These are phyloP conservation scores for Acinonyx jubatus DNA, from an alignment of 2,113 vertebrate genomes.

Conservation along the genomic window DNA sequence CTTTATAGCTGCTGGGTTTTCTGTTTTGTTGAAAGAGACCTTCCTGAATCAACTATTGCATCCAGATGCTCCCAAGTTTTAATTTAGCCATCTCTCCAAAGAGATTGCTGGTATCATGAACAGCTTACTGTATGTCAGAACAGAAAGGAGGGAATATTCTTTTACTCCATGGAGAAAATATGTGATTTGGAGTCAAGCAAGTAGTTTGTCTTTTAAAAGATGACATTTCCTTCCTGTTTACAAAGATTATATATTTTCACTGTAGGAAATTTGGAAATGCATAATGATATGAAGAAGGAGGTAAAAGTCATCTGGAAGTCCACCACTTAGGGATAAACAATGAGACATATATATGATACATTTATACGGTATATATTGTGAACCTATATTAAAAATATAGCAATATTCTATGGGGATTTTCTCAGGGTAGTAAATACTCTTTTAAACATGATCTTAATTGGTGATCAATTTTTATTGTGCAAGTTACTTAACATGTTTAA, in stretches of 20 bases:
- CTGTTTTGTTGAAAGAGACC: constrained; percentile 18
- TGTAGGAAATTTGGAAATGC: constrained; percentile 35
- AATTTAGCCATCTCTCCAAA: not conserved
- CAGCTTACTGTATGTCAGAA: not conserved
- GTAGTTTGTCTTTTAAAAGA: constrained; percentile 1
- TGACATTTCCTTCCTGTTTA: not conserved
- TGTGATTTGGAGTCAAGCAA: not conserved
- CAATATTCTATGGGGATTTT: not conserved
- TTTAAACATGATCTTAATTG: constrained; percentile 7
- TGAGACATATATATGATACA: not conserved
- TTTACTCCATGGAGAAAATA: not conserved
- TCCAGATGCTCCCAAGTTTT: not conserved
- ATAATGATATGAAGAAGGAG: not conserved
- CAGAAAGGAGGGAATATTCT: not conserved
- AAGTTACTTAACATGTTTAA: not conserved
- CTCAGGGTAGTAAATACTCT: not conserved
- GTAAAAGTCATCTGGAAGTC: not conserved
- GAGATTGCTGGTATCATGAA: not conserved
- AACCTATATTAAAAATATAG: not conserved
- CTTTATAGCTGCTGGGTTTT: constrained; percentile 26
- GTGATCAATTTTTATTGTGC: not conserved
- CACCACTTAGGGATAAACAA: not conserved
- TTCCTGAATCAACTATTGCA: not conserved
- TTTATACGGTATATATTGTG: not conserved
- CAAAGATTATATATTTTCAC: constrained; percentile 9